These are phyloP conservation scores for Helogale parvula DNA, from an alignment of 2,113 vertebrate genomes.

Conservation along the genomic window DNA sequence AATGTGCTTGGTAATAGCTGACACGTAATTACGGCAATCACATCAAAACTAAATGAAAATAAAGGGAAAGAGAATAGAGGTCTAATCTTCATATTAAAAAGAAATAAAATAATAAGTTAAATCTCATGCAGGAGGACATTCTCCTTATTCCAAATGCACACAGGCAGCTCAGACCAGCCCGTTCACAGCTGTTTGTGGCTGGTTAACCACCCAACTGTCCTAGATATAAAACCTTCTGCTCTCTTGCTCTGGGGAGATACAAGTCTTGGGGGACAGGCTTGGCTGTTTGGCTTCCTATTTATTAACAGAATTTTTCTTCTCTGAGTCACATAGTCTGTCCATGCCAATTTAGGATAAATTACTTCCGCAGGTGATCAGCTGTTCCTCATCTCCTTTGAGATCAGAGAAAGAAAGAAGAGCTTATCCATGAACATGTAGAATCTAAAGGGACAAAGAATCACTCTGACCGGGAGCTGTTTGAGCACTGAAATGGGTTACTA, in stretches of 20 bases:
- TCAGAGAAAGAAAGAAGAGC: not conserved
- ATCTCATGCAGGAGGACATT: constrained; percentile 26
- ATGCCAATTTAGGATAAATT: constrained; percentile 52
- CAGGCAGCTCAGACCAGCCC: not conserved
- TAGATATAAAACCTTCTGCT: not conserved
- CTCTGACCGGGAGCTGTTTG: not conserved
- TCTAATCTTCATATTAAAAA: constrained; percentile 54
- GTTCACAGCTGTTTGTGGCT: not conserved
- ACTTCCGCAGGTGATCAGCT: constrained; percentile 50
- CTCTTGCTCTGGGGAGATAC: not conserved
- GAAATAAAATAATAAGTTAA: constrained; percentile 64
- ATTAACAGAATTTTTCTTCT: constrained; percentile 34
- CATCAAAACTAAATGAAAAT: constrained; percentile 68
- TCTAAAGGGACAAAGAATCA: not conserved
- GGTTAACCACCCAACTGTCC: not conserved
- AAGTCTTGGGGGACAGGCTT: not conserved
- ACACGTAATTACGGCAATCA: constrained; percentile 58
- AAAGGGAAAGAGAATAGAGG: constrained; percentile 48
- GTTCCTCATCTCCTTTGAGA: constrained; percentile 32
- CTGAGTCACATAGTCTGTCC: not conserved
- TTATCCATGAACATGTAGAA: constrained; percentile 1
- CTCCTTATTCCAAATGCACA: not conserved
- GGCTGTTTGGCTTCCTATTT: constrained; percentile 30
- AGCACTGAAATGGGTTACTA: constrained; percentile 7
- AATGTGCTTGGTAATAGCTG: constrained; percentile 68